A percentile compares a stretch with the other conserved stretches of the same genome.
phyloP scores from a whole-genome alignment of 2,113 vertebrate genomes.

The Leptosomus discolor region DNA sequence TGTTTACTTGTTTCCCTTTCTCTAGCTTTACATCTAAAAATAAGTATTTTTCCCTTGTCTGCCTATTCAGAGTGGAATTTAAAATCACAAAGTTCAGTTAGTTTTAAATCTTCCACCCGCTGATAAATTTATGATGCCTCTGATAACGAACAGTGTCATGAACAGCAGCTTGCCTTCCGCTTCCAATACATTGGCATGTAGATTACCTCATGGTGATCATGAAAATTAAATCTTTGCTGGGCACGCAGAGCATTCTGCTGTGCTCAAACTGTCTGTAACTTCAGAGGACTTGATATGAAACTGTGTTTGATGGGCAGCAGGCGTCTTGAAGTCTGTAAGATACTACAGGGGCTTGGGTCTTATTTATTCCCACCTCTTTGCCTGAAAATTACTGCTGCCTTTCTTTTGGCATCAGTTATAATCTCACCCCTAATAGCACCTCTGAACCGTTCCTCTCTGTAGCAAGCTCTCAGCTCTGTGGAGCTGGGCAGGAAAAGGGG shows the following conservation, averaged over 20 bases:
- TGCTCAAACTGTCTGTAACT: neutral
- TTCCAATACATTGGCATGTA: neutral
- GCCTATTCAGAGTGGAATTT: neutral
- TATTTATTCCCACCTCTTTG: neutral
- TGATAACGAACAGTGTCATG: neutral
- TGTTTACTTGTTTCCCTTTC: neutral
- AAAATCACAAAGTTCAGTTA: neutral
- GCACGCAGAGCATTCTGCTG: neutral
- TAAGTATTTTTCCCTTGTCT: neutral
- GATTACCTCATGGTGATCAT: neutral
- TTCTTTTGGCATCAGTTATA: neutral
- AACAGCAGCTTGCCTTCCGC: neutral
- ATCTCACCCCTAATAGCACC: neutral
- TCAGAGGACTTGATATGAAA: neutral
- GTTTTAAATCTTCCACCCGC: neutral
- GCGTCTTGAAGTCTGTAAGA: neutral
- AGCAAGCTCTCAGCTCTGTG: neutral
- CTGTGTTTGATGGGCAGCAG: neutral
- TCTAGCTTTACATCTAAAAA: neutral
- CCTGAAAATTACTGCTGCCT: neutral
- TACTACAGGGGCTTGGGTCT: neutral
- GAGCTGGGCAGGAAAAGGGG: neutral
- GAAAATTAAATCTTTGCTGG: neutral
- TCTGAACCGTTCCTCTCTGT: neutral
- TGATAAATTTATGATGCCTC: neutral